Percentiles rank a stretch among this genome's conserved stretches.
Conservation (phyloP, 2,113 vertebrate species). For the Crocuta crocuta region DNA sequence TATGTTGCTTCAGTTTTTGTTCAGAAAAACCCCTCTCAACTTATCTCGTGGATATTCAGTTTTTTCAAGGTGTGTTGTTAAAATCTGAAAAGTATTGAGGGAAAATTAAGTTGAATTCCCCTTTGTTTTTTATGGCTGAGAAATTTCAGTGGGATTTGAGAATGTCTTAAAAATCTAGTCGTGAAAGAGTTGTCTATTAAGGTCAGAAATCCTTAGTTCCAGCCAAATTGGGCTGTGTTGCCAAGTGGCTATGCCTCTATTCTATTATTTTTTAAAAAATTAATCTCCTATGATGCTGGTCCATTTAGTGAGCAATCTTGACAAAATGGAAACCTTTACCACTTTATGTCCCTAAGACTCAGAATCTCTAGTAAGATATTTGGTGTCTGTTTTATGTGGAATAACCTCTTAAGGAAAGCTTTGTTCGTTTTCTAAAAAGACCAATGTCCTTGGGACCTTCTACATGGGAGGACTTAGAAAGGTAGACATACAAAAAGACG, state of each 20-base stretch:
- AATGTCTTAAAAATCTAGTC: constrained; percentile 50
- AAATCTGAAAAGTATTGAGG: constrained; percentile 45
- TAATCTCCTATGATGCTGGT: not conserved
- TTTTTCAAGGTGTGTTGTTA: constrained; percentile 6
- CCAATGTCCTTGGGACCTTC: not conserved
- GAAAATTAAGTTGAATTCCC: constrained; percentile 41
- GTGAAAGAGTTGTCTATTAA: constrained; percentile 24
- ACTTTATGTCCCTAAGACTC: constrained; percentile 14
- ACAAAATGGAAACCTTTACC: not conserved
- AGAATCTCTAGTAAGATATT: not conserved
- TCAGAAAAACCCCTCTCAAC: not conserved
- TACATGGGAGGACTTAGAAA: not conserved
- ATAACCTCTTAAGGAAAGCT: constrained; percentile 22
- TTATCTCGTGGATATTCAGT: not conserved
- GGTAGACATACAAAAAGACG: not conserved
- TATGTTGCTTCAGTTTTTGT: not conserved
- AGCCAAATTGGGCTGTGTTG: not conserved
- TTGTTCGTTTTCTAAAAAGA: constrained; percentile 55
- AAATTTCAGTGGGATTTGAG: constrained; percentile 61
- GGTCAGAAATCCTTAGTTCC: constrained; percentile 46
- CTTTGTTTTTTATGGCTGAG: constrained; percentile 51
- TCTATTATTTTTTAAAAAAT: not conserved
- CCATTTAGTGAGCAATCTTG: constrained; percentile 1
- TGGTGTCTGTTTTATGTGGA: constrained; percentile 5
- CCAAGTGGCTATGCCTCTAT: not conserved